Base-by-base conservation (phyloP, 2,113 vertebrate species). In the Tetrax tetrax region DNA sequence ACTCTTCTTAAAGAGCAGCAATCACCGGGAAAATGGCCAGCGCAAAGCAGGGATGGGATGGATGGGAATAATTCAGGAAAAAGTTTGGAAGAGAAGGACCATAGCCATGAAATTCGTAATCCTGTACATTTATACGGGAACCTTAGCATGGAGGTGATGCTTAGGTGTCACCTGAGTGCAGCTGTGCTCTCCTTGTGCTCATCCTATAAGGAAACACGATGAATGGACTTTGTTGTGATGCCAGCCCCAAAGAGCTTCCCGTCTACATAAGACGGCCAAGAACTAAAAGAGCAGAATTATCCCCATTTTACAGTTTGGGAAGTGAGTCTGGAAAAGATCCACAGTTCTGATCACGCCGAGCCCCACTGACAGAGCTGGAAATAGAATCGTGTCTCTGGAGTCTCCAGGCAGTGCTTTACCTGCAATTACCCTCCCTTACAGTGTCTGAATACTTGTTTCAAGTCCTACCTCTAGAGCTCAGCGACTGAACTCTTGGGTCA, bases 401-500 rank as follows among this genome's bases (percentile, higher is more conserved):
- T 6, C 33, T 27, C 35, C 74, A 69, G 37, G 35, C n/a, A 43
- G 31, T 12, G 59, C 38, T 93, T 41, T 14, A 28, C 31, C 38
- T 48, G 13, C 41, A n/a, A 5, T 41, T 43, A 24, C 25, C 38
- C 35, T 45, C 13, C 74, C 21, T 54, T 54, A 7, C 28, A 61
- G 38, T 33, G 7, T 17, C 50, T 18, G 74, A 68, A 43, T 29
- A 66, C 48, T 60, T 66, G 18, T 79, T 48, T 54, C 27, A 38
- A 31, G 47, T 21, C 47, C 43, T 54, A 41, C 21, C 29, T 66
- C 66, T 50, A 45, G 35, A 51, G 20, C 31, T 72, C 53, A 66
- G 33, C 0, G 0, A 23, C 0, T n/a, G 53, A 83, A 23, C 23
- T 50, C 6, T 3, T 16, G 16, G 17, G 29, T 66, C 20, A 17